phyloP scores from a whole-genome alignment of 2,888 invertebrate species.

The Andrena camellia region DNA sequence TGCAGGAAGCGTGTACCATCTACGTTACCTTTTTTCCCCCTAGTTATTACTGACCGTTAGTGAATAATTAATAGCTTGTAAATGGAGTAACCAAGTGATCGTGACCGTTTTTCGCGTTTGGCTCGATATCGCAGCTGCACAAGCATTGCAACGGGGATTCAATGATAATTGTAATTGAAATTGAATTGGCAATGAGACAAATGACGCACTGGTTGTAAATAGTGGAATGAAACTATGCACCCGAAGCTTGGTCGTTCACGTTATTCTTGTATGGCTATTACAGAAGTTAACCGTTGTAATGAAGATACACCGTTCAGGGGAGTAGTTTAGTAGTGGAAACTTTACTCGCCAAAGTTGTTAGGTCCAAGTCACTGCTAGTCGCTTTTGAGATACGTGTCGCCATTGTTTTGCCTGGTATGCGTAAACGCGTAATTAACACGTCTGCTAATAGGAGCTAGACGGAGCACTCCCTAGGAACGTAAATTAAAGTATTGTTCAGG shows the following conservation, averaged over 20 bases:
- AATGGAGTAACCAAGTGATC: not conserved
- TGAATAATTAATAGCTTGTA: not conserved
- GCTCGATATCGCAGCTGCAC: too few relatives aligned
- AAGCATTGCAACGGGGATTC: too few relatives aligned
- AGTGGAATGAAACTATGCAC: not conserved
- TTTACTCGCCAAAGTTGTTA: slow-evolving; percentile 47
- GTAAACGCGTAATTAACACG: slow-evolving; percentile 52
- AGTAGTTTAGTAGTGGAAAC: slow-evolving; percentile 42
- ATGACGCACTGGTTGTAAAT: not conserved
- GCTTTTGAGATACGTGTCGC: slow-evolving; percentile 46
- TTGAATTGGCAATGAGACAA: not conserved
- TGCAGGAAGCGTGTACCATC: not conserved
- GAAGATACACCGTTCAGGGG: slow-evolving; percentile 29
- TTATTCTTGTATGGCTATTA: slow-evolving; percentile 30
- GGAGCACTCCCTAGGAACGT: slow-evolving; percentile 22
- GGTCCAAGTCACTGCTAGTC: slow-evolving; percentile 50
- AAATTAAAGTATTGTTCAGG: not conserved
- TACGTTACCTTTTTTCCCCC: not conserved
- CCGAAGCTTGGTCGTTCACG: not conserved
- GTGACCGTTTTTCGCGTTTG: not conserved
- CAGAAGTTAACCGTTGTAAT: slow-evolving; percentile 35
- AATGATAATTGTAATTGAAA: not conserved
- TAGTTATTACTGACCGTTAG: not conserved
- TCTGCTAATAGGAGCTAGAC: slow-evolving; percentile 27
- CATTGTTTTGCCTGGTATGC: slow-evolving; percentile 46